Evolutionary conservation across 2,113 vertebrate species (phyloP).

Genomic region (Collichthys lucidus): DNA sequence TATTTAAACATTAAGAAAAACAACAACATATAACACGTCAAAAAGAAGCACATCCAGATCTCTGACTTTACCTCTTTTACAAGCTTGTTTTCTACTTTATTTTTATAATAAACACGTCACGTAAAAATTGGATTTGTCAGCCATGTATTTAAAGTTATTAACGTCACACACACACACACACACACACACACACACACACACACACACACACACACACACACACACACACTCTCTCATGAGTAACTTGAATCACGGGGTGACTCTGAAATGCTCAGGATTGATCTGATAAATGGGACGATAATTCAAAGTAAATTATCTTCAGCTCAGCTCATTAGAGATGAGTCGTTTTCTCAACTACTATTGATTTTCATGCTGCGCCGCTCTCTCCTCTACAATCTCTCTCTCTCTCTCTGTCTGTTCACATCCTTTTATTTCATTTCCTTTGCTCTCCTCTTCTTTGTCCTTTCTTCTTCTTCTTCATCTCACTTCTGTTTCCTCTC

Average conservation of each 20-base stretch:
- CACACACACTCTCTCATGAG: not conserved
- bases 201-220: not conserved
- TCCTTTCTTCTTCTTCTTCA: not conserved
- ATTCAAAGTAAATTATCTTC: slow-evolving; percentile 74
- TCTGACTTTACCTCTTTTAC: not conserved
- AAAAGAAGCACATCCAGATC: not conserved
- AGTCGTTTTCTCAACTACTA: slow-evolving; percentile 77
- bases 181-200: slow-evolving; percentile 11
- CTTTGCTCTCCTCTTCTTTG: slow-evolving; percentile 1
- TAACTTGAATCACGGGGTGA: not conserved
- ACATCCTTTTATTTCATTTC: slow-evolving; percentile 30
- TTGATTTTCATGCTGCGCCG: slow-evolving; percentile 74
- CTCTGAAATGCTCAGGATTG: slow-evolving; percentile 56
- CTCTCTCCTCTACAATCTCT: slow-evolving; percentile 6
- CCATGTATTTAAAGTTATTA: slow-evolving; percentile 5
- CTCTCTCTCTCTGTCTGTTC: not conserved
- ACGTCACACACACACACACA: slow-evolving; percentile 1
- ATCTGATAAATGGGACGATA: slow-evolving; percentile 73
- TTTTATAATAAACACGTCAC: not conserved
- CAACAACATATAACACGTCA: not conserved
- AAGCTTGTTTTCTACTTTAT: not conserved
- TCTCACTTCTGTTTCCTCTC: slow-evolving; percentile 2
- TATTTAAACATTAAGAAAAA: not conserved
- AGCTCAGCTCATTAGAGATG: slow-evolving; percentile 75
- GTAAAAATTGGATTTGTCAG: not conserved